A percentile compares a stretch with the other conserved stretches of the same genome.
These are phyloP conservation scores for Gopherus flavomarginatus DNA, from an alignment of 2,113 vertebrate species.

Conservation along the genomic window DNA sequence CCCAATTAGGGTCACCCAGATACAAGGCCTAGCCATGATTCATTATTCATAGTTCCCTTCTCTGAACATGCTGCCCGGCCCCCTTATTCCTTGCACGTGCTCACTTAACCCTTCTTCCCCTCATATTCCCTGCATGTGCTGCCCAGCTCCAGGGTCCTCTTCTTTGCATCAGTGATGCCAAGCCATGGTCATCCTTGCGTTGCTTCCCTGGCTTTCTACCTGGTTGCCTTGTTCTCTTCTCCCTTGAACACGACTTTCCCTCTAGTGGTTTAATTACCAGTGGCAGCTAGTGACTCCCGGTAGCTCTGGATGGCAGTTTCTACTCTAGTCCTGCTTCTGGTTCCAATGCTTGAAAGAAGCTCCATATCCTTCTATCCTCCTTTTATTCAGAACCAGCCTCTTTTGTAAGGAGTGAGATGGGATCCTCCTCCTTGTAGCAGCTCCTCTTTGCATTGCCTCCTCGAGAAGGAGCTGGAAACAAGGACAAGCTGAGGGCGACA, in stretches of 20 bases:
- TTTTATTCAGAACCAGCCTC: neutral
- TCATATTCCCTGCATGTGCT: neutral
- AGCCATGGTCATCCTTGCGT: neutral
- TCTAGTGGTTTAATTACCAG: neutral
- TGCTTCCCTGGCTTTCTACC: neutral
- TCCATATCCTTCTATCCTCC: neutral
- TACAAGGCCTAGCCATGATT: neutral
- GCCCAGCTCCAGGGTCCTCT: neutral
- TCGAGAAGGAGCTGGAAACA: neutral
- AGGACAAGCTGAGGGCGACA: rapidly evolving
- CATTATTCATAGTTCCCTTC: neutral
- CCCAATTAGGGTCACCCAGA: neutral
- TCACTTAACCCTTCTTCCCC: neutral
- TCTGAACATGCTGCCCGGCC: neutral
- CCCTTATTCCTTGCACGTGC: neutral
- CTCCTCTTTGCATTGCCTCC: neutral
- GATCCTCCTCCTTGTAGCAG: neutral
- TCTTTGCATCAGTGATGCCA: neutral
- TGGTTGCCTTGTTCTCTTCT: neutral
- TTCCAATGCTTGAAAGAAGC: neutral
- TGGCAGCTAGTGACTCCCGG: rapidly evolving
- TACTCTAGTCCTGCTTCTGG: neutral
- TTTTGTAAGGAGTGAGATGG: rapidly evolving
- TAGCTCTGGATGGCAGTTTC: rapidly evolving
- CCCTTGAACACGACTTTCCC: neutral